phyloP scores from a whole-genome alignment of 2,113 vertebrate species.

The Periophthalmus modestus region DNA sequence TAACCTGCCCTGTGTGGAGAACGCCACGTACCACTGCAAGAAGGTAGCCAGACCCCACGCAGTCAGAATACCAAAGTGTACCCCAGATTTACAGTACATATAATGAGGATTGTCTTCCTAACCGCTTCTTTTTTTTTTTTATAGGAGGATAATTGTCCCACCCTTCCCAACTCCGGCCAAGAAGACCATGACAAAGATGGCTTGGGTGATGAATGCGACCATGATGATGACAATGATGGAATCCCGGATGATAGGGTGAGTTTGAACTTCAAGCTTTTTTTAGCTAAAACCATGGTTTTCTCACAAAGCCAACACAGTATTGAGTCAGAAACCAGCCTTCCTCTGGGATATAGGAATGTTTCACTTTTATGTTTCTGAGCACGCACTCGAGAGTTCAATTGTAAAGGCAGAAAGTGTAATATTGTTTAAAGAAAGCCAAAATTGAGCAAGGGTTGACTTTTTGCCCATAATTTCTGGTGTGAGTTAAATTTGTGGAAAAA shows the following conservation, averaged over 20 bases:
- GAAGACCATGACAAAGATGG: slow-evolving; percentile 98
- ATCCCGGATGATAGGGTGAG: slow-evolving; percentile 94
- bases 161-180: slow-evolving; percentile 96
- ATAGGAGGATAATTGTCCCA: slow-evolving; percentile 99
- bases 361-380: slow-evolving; percentile 30
- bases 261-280: slow-evolving; percentile 45
- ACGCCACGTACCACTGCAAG: slow-evolving; percentile 98
- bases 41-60: slow-evolving; percentile 81
- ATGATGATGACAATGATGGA: slow-evolving; percentile 93
- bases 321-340: slow-evolving; percentile 56
- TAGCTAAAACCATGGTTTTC: slow-evolving; percentile 33
- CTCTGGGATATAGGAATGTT: slow-evolving; percentile 52
- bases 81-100: slow-evolving; percentile 23
- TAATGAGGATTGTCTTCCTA: slow-evolving; percentile 43
- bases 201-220: slow-evolving; percentile 93
- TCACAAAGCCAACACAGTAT: slow-evolving; percentile 59
- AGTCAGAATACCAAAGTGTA: slow-evolving; percentile 30
- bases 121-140: slow-evolving; percentile 49
- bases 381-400: slow-evolving; percentile 31
- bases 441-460: slow-evolving; percentile 40
- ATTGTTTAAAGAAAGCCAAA: slow-evolving; percentile 45
- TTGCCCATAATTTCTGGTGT: slow-evolving; percentile 60
- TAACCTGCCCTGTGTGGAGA: slow-evolving; percentile 88
- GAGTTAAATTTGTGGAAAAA: slow-evolving; percentile 60
- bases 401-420: slow-evolving; percentile 53